Evolutionary conservation across 2,113 vertebrate genomes (phyloP).

Genomic region (Monopterus albus): DNA sequence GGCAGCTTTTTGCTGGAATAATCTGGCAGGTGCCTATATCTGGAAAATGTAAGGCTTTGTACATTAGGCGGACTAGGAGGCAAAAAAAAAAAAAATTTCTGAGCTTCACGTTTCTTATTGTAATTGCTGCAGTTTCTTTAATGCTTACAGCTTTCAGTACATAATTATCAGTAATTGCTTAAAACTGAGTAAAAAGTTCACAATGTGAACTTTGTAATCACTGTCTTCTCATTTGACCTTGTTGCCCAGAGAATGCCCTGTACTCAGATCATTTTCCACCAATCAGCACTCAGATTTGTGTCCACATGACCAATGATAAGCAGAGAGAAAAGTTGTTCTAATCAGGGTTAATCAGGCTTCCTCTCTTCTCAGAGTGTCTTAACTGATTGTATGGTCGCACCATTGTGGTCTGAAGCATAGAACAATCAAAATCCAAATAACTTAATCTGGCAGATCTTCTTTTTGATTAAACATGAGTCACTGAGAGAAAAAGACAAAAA

Average conservation of each 20-base stretch:
- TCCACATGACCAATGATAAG: slow-evolving; percentile 49
- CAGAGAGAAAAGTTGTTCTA: slow-evolving; percentile 31
- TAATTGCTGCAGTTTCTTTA: background rate
- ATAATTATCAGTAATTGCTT: background rate
- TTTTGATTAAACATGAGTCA: slow-evolving; percentile 47
- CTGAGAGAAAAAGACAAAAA: background rate
- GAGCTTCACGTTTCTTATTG: too few relatives aligned
- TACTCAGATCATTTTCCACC: slow-evolving; percentile 19
- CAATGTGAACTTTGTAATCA: slow-evolving; percentile 28
- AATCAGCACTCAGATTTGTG: slow-evolving; percentile 47
- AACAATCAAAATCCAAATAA: slow-evolving; percentile 58
- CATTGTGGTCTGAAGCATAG: slow-evolving; percentile 26
- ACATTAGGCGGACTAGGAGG: too few relatives aligned
- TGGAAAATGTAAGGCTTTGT: too few relatives aligned
- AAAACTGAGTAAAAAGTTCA: slow-evolving; percentile 22
- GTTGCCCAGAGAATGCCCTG: background rate
- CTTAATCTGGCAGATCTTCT: slow-evolving; percentile 32
- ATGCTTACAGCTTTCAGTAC: background rate
- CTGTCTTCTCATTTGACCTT: slow-evolving; percentile 40
- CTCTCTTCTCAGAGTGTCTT: slow-evolving; percentile 30
- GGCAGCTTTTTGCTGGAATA: too few relatives aligned
- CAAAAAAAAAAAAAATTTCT: too few relatives aligned
- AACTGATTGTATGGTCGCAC: slow-evolving; percentile 51
- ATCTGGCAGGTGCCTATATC: too few relatives aligned
- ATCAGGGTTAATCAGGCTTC: slow-evolving; percentile 65